These are phyloP conservation scores for Thripadectes ignobilis DNA, from an alignment of 2,797 vertebrate genomes.

Conservation along the genomic window DNA sequence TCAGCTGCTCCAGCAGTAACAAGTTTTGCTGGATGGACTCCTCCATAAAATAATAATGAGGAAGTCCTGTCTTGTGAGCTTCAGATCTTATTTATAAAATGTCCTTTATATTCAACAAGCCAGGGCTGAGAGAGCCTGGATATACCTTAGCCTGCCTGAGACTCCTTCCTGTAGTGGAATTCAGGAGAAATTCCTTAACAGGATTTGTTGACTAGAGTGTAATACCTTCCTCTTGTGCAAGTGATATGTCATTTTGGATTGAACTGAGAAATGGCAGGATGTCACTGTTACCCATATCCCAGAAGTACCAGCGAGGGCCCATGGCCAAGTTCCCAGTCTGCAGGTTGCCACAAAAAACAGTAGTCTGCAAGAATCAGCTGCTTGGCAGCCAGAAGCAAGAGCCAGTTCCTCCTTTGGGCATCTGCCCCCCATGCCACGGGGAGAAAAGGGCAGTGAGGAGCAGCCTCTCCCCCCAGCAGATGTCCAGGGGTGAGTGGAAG, in stretches of 20 bases:
- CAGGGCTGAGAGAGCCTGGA: neutral
- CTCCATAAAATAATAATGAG: neutral
- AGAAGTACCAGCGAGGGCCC: neutral
- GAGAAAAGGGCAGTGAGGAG: neutral
- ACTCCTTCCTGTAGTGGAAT: neutral
- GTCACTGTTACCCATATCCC: neutral
- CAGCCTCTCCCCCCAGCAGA: neutral
- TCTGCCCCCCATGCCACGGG: accelerated
- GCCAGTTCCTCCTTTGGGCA: neutral
- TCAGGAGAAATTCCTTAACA: neutral
- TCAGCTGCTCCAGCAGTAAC: neutral
- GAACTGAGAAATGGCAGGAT: neutral
- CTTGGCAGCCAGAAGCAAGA: neutral
- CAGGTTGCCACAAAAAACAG: neutral
- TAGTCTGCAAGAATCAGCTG: neutral
- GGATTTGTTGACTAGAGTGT: neutral
- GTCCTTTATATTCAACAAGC: neutral
- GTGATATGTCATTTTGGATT: neutral
- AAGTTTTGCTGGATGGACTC: slow-evolving; percentile 7
- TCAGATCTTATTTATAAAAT: neutral
- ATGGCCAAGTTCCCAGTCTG: neutral
- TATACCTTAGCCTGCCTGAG: neutral
- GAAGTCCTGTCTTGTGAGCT: neutral
- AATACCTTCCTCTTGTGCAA: neutral
- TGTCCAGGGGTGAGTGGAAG: neutral